These are phyloP conservation scores for Drosophila yooni DNA, from an alignment of 2,888 invertebrate species.

Conservation along the genomic window DNA sequence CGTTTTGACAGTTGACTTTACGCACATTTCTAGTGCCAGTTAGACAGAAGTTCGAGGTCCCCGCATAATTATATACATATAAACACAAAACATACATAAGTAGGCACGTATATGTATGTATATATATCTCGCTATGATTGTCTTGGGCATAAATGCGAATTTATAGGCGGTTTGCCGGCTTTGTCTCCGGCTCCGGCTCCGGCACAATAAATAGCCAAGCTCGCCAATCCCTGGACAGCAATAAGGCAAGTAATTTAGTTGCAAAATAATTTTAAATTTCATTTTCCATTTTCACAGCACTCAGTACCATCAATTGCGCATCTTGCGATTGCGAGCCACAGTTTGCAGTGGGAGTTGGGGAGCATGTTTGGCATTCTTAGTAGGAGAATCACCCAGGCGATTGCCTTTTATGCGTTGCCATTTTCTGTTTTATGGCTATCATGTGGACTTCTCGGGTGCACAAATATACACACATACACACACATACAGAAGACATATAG, in stretches of 20 bases:
- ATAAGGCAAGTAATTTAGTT: slow-evolving; percentile 78
- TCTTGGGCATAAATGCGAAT: slow-evolving; percentile 78
- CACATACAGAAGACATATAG: not conserved
- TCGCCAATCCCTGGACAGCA: slow-evolving; percentile 76
- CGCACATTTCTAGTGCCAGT: slow-evolving; percentile 12
- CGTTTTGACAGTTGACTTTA: not conserved
- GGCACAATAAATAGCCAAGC: slow-evolving; percentile 66
- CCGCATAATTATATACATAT: not conserved
- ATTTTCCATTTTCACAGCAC: slow-evolving; percentile 73
- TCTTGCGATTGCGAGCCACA: slow-evolving; percentile 22
- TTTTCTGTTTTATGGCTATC: slow-evolving; percentile 55
- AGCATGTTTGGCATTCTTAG: not conserved
- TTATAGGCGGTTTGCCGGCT: slow-evolving; percentile 61
- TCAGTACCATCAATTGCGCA: slow-evolving; percentile 61
- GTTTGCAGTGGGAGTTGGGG: not conserved
- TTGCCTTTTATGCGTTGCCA: slow-evolving; percentile 60
- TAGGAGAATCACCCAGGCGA: slow-evolving; percentile 35
- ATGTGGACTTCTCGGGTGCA: slow-evolving; percentile 42
- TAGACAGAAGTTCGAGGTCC: not conserved
- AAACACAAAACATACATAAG: not conserved
- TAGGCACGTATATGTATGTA: not conserved
- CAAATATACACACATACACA: not conserved
- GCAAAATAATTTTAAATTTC: slow-evolving; percentile 80
- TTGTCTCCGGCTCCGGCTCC: slow-evolving; percentile 24
- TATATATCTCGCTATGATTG: slow-evolving; percentile 62